A percentile compares a stretch with the other conserved stretches of the same genome.
These are phyloP conservation scores for Helleia helle DNA, from an alignment of 2,888 invertebrate genomes.

Conservation along the genomic window DNA sequence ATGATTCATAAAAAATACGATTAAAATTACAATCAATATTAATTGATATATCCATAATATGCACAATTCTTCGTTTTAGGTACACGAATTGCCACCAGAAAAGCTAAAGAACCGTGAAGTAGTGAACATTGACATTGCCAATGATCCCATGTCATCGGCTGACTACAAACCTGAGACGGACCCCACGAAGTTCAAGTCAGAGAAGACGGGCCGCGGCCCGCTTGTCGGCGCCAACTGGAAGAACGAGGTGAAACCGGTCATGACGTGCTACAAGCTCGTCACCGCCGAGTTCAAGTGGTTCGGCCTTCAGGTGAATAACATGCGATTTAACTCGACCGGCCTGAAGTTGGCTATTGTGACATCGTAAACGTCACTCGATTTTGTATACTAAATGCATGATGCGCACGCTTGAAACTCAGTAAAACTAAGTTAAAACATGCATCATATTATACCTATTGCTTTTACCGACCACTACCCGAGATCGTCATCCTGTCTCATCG, in stretches of 20 bases:
- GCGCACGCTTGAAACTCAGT: too few relatives aligned
- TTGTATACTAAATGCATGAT: too few relatives aligned
- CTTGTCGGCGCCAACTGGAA: slow-evolving; percentile 87
- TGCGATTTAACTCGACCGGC: not conserved
- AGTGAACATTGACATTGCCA: slow-evolving; percentile 95
- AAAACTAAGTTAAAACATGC: too few relatives aligned
- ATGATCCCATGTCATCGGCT: slow-evolving; percentile 83
- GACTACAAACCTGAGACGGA: slow-evolving; percentile 88
- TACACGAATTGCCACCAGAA: slow-evolving; percentile 92
- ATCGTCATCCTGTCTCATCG: too few relatives aligned
- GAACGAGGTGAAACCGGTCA: slow-evolving; percentile 85
- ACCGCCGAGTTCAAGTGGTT: slow-evolving; percentile 99
- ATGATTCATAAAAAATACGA: too few relatives aligned
- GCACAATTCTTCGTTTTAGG: too few relatives aligned
- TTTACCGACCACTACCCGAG: too few relatives aligned
- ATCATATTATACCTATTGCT: too few relatives aligned
- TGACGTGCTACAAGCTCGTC: slow-evolving; percentile 99
- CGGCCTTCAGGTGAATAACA: slow-evolving; percentile 82
- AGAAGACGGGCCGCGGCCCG: slow-evolving; percentile 95
- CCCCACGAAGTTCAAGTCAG: slow-evolving; percentile 85
- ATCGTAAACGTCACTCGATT: too few relatives aligned
- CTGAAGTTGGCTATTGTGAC: too few relatives aligned
- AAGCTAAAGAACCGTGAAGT: slow-evolving; percentile 92
- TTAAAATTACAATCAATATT: too few relatives aligned
- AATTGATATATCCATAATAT: too few relatives aligned